phyloP scores from a whole-genome alignment of 2,113 vertebrate genomes.

The Psophia crepitans region DNA sequence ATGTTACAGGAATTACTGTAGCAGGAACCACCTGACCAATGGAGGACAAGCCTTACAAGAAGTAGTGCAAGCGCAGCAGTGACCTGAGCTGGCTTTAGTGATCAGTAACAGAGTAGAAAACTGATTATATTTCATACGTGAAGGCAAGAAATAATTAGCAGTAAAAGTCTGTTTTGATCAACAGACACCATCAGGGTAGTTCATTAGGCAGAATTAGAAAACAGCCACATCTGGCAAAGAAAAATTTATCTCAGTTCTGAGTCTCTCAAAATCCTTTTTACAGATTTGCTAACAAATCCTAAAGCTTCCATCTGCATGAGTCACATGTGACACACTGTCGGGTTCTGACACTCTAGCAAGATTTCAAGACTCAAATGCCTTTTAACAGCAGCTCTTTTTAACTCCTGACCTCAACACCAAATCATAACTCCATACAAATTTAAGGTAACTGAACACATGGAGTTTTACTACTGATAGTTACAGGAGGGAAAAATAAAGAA shows the following conservation, averaged over 20 bases:
- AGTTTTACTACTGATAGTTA: background rate
- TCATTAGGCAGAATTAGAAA: background rate
- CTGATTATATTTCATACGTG: background rate
- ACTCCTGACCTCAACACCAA: background rate
- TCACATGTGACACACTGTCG: background rate
- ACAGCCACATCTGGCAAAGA: background rate
- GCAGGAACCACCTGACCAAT: too few relatives aligned
- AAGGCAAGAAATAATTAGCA: background rate
- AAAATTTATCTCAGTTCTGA: background rate
- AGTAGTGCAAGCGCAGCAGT: too few relatives aligned
- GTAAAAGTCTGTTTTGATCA: background rate
- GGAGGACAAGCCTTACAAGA: too few relatives aligned
- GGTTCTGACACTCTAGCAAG: background rate
- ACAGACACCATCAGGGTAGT: background rate
- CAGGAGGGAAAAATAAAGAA: background rate
- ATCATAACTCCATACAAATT: background rate
- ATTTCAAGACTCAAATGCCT: background rate
- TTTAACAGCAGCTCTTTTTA: background rate
- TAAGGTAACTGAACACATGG: accelerated
- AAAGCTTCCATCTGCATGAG: background rate
- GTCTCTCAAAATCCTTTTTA: background rate
- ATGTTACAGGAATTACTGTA: too few relatives aligned
- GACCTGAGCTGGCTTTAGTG: too few relatives aligned
- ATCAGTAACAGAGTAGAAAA: background rate
- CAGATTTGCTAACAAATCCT: background rate